These are phyloP conservation scores for Drosophila chauvacae DNA, from an alignment of 1,140 invertebrate species.

Conservation along the genomic window DNA sequence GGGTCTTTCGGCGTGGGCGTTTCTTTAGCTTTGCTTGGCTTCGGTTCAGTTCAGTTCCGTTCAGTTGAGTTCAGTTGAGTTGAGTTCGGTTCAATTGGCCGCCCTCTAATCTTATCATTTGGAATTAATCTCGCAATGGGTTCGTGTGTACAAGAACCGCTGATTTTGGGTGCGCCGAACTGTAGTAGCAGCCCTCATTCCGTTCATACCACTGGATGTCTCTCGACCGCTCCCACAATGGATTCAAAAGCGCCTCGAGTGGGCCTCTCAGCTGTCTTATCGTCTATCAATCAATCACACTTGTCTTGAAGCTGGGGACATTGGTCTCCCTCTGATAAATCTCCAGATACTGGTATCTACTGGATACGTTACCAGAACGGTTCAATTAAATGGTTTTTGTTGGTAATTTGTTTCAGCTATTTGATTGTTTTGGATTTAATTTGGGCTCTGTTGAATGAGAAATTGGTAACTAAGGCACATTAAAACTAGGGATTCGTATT, in stretches of 20 bases:
- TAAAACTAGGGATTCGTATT: not conserved
- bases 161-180: constrained; percentile 38
- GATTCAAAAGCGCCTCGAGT: constrained; percentile 18
- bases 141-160: constrained; percentile 21
- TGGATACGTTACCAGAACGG: constrained; percentile 8
- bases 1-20: constrained; percentile 28
- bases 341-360: not conserved
- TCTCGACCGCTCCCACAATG: not conserved
- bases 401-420: constrained; percentile 53
- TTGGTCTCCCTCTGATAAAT: constrained; percentile 36
- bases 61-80: constrained; percentile 47
- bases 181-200: constrained; percentile 1
- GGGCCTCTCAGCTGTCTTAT: constrained; percentile 48
- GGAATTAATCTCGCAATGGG: constrained; percentile 54
- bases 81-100: constrained; percentile 53
- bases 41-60: constrained; percentile 5
- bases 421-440: constrained; percentile 27
- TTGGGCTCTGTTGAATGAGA: not conserved
- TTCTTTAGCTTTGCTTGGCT: constrained; percentile 17
- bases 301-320: constrained; percentile 43
- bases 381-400: constrained; percentile 61
- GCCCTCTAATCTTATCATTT: constrained; percentile 71
- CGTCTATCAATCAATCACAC: constrained; percentile 72
- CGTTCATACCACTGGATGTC: not conserved
- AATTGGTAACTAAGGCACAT: not conserved